Base-by-base conservation (phyloP, 2,888 invertebrate species). In the Nowickia ferox region DNA sequence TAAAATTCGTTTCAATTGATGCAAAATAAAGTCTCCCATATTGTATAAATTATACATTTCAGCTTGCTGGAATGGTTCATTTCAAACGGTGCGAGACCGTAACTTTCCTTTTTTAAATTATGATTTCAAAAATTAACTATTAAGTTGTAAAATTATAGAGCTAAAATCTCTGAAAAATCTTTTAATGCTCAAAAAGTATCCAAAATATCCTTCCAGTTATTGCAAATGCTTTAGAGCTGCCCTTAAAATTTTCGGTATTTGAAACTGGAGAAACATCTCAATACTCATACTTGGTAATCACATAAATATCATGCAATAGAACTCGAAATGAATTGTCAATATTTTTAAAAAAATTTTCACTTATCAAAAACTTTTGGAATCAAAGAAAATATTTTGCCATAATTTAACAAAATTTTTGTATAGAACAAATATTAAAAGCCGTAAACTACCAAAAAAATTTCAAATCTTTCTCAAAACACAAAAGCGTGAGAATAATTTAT, bases 371-470 rank as follows among this genome's bases (percentile, higher is more conserved):
- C 51, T 78, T 66, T 57, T 55, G 66, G 19, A 53, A 69, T 40
- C 42, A 38, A 76, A 55, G 8, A 46, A 71, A 71, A 15, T 66
- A n/a, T 38, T 72, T 48, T 77, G 44, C 53, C 19, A 69, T 66
- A 81, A 71, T 85, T 51, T 19, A 71, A 81, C 65, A 74, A 87
- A 55, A 71, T 84, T 22, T 72, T 53, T 53, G 55, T 69, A 66
- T 61, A 40, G 1, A 17, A 22, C n/a, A 11, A n/a, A 30, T 68
- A 68, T 59, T 84, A 75, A 75, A 84, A 76, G 77, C 83, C 72
- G 59, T 69, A 19, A 38, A 81, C 59, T 48, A 69, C 61, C 10
- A 51, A 55, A 83, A 87, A 75, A 30, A 15, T 77, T 51, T 19
- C 84, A 65, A 5, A 79, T 84, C 71, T 81, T 75, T 84, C 72